Percentiles rank a stretch among this genome's conserved stretches.
These are phyloP conservation scores for Orientallactaga bullata DNA, from an alignment of 2,113 vertebrate species.

Conservation along the genomic window DNA sequence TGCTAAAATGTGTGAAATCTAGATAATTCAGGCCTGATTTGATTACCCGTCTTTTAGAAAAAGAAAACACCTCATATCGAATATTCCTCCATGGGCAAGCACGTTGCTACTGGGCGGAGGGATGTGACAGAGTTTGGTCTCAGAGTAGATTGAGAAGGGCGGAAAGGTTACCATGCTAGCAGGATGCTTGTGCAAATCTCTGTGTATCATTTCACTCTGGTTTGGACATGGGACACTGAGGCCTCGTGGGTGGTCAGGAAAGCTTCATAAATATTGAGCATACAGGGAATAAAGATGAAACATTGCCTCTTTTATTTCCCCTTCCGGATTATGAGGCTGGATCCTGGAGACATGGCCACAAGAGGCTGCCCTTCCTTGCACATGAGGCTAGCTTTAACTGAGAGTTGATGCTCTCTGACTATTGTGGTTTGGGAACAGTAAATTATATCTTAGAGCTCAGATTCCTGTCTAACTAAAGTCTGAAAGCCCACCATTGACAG, in stretches of 20 bases:
- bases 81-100: background rate
- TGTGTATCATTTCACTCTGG: background rate
- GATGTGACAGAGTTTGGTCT: background rate
- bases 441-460: slow-evolving; percentile 58
- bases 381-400: background rate
- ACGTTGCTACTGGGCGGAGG: background rate
- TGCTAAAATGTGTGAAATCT: slow-evolving; percentile 56
- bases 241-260: background rate
- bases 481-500: background rate
- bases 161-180: background rate
- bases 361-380: background rate
- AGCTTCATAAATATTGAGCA: background rate
- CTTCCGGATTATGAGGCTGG: background rate
- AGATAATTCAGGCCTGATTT: slow-evolving; percentile 37
- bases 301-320: background rate
- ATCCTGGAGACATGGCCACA: background rate
- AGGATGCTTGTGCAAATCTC: slow-evolving; percentile 23
- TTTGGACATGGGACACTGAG: background rate
- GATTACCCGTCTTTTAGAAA: slow-evolving; percentile 48
- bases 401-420: slow-evolving; percentile 60
- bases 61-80: background rate
- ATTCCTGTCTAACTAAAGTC: background rate
- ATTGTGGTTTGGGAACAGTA: slow-evolving; percentile 84
- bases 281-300: background rate
- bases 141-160: background rate